These are phyloP conservation scores for Hucho hucho DNA, from an alignment of 2,113 vertebrate species.

Conservation along the genomic window DNA sequence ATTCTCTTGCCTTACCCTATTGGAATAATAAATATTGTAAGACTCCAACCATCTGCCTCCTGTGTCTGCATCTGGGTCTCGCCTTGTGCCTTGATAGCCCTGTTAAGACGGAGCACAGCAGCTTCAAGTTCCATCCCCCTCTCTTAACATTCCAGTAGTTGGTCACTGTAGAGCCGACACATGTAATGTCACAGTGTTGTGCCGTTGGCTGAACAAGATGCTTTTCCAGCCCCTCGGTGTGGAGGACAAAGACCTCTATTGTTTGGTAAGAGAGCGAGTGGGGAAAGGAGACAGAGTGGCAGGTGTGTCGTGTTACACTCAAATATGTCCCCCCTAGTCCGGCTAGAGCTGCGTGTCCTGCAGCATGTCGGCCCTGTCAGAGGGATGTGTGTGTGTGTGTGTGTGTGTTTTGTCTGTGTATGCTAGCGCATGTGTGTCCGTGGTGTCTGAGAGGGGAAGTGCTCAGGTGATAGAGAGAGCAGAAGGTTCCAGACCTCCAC, in stretches of 20 bases:
- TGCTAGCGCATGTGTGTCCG: background rate
- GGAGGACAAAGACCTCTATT: constrained; percentile 67
- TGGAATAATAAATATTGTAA: too few species aligned
- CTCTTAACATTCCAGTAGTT: constrained; percentile 61
- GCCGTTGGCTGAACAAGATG: constrained; percentile 36
- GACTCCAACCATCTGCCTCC: too few species aligned
- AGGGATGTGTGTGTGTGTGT: constrained; percentile 20
- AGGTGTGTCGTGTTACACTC: constrained; percentile 69
- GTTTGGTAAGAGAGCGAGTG: constrained; percentile 44
- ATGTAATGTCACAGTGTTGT: constrained; percentile 69
- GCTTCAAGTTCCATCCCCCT: background rate
- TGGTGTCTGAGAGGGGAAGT: background rate
- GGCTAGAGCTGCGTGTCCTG: constrained; percentile 40
- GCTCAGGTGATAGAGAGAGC: background rate
- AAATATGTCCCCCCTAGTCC: constrained; percentile 49
- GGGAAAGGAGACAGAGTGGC: constrained; percentile 26
- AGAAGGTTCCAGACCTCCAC: background rate
- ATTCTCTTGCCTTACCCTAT: too few species aligned
- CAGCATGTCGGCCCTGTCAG: constrained; percentile 33
- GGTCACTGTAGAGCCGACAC: constrained; percentile 53
- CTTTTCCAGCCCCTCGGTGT: constrained; percentile 29
- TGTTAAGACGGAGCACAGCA: background rate
- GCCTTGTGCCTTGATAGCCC: background rate
- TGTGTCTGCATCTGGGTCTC: too few species aligned
- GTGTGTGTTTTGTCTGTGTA: background rate